Conservation (phyloP, 1,140 invertebrate genomes). For the Cecropterus lyciades region DNA sequence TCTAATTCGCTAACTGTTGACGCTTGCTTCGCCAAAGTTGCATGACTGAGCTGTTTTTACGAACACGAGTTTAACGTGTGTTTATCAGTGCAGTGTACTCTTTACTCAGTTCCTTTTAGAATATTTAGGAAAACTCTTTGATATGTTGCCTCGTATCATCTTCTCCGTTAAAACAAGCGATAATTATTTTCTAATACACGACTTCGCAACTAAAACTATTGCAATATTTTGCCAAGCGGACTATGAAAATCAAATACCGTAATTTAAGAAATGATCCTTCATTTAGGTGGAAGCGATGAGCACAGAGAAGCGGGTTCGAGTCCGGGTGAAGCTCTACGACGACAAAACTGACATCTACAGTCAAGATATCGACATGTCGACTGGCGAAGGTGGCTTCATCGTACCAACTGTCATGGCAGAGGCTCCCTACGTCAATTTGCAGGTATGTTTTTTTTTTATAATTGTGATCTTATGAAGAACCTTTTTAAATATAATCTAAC, state of each 20-base stretch:
- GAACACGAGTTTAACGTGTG: too few relatives aligned
- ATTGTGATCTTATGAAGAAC: background rate
- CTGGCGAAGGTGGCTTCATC: slow-evolving; percentile 86
- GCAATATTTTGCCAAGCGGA: too few relatives aligned
- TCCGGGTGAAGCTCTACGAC: slow-evolving; percentile 87
- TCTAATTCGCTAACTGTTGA: too few relatives aligned
- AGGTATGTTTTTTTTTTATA: slow-evolving; percentile 70
- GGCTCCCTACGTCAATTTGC: slow-evolving; percentile 86
- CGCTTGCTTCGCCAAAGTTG: too few relatives aligned
- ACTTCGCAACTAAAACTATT: too few relatives aligned
- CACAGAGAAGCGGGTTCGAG: slow-evolving; percentile 86
- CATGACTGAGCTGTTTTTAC: too few relatives aligned
- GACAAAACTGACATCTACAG: slow-evolving; percentile 88
- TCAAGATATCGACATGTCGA: slow-evolving; percentile 87
- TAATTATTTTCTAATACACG: too few relatives aligned
- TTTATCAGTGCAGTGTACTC: too few relatives aligned
- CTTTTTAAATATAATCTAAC: background rate
- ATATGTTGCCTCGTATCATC: too few relatives aligned
- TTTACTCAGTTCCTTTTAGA: too few relatives aligned
- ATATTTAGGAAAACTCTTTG: too few relatives aligned
- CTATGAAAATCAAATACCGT: background rate
- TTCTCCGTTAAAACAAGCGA: too few relatives aligned
- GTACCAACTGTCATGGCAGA: slow-evolving; percentile 87
- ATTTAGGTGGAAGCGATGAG: slow-evolving; percentile 87
- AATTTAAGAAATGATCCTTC: slow-evolving; percentile 16